Evolutionary conservation across 2,797 vertebrate species (phyloP).

Genomic region (Perodicticus potto): DNA sequence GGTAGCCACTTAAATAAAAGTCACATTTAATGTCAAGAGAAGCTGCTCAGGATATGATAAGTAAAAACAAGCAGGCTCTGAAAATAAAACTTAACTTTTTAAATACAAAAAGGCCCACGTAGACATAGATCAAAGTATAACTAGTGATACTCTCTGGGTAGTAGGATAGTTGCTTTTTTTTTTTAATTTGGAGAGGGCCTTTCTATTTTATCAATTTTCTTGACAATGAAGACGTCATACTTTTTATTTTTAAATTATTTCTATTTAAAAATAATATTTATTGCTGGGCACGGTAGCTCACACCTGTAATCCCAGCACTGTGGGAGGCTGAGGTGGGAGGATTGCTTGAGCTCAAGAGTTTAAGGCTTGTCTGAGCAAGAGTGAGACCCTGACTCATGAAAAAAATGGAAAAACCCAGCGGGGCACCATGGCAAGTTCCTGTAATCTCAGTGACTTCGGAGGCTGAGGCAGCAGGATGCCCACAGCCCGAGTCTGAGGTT

Average conservation of each 20-base stretch:
- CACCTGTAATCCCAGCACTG: too few relatives aligned
- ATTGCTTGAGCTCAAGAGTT: too few relatives aligned
- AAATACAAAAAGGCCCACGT: neutral
- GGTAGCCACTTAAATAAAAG: slow-evolving; percentile 41
- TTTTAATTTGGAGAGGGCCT: neutral
- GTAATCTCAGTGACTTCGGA: too few relatives aligned
- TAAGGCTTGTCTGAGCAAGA: too few relatives aligned
- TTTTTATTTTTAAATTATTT: slow-evolving; percentile 36
- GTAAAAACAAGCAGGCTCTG: neutral
- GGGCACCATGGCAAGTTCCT: too few relatives aligned
- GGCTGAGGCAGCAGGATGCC: too few relatives aligned
- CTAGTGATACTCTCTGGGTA: neutral
- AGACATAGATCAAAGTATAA: neutral
- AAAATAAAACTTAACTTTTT: slow-evolving; percentile 41
- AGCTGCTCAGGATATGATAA: slow-evolving; percentile 36
- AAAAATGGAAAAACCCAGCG: too few relatives aligned
- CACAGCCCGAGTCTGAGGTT: too few relatives aligned
- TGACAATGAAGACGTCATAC: neutral
- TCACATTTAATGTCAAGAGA: slow-evolving; percentile 34
- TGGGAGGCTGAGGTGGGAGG: too few relatives aligned
- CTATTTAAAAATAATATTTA: slow-evolving; percentile 53
- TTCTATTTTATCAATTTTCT: slow-evolving; percentile 27
- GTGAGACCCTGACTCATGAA: too few relatives aligned
- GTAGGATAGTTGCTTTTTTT: neutral
- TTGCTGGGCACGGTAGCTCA: neutral